phyloP scores from a whole-genome alignment of 2,888 invertebrate genomes.

The Dryococelus australis region DNA sequence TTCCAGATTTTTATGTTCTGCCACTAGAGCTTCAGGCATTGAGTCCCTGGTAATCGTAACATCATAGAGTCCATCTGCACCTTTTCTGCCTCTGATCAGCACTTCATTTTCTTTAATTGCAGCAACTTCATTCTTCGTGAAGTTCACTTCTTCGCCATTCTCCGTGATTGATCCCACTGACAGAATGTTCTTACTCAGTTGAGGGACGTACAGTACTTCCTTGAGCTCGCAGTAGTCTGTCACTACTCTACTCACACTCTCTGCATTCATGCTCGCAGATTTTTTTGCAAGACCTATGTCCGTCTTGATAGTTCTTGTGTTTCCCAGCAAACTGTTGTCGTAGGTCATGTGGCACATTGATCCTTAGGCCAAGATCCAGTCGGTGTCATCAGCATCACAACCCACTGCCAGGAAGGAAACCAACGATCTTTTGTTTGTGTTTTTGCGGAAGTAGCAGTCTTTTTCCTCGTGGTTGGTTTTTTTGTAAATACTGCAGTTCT shows the following conservation, averaged over 20 bases:
- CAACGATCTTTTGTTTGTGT: background rate
- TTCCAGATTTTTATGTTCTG: too few species aligned
- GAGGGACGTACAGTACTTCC: too few species aligned
- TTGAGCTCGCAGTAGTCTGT: too few species aligned
- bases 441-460: background rate
- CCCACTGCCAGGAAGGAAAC: background rate
- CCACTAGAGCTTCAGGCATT: background rate
- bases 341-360: background rate
- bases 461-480: background rate
- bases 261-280: background rate
- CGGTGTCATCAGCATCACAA: background rate
- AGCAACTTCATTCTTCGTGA: too few species aligned
- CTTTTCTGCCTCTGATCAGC: background rate
- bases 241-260: background rate
- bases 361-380: background rate
- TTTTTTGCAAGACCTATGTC: background rate
- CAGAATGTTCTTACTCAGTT: too few species aligned
- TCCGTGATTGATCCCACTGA: too few species aligned
- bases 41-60: background rate
- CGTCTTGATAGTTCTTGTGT: background rate
- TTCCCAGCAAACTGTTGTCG: background rate
- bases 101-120: background rate
- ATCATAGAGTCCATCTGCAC: background rate
- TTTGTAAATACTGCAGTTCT: too few species aligned
- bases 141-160: too few species aligned